Base-by-base conservation (phyloP, 2,797 vertebrate genomes). In the Epinephelus awoara region DNA sequence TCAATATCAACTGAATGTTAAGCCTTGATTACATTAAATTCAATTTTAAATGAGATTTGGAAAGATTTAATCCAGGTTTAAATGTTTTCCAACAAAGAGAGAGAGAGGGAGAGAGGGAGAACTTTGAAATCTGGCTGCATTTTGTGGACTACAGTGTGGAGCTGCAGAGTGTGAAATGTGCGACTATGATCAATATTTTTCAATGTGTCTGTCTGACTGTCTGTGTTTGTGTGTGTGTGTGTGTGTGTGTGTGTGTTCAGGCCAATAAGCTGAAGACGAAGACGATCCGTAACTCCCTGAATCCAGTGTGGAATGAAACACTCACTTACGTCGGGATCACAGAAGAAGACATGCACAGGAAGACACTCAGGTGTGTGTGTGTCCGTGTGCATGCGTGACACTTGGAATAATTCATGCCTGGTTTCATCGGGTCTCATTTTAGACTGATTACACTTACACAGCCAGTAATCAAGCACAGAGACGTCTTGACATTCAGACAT, bases 211-310 rank as follows among this genome's bases (percentile, higher is more conserved):
- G 17, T 67, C 25, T 49, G 2, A n/a, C n/a, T 55, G 0, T 49
- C 13, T 67, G 3, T 23, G 1, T 52, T 1, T 46, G 44, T 46
- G 42, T 44, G 44, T 47, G 44, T 46, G 44, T 47, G 25, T 18
- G 2, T 68, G 34, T 47, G 3, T 19, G 42, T 19, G 8, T 64
- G 14, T 77, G 15, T 57, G 34, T 81, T 67, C 77, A 97, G 96
- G 96, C 96, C 79, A 97, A 97, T 69, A 97, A 97, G 70, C 90
- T 97, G 88, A 97, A 96, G 72, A 97, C 96, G 0, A 96, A 92
- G 88, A 96, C 95, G 2, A 96, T 96, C 77, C 93, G 95, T 46
- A 97, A 97, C 85, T 95, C 94, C 0, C 87, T 96, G 84, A 96
- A 96, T 65, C 96, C 96, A 0, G 93, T 94, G 57, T 97, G 96